Conservation (phyloP, 2,113 vertebrate genomes). For the Rousettus leschenaultii region DNA sequence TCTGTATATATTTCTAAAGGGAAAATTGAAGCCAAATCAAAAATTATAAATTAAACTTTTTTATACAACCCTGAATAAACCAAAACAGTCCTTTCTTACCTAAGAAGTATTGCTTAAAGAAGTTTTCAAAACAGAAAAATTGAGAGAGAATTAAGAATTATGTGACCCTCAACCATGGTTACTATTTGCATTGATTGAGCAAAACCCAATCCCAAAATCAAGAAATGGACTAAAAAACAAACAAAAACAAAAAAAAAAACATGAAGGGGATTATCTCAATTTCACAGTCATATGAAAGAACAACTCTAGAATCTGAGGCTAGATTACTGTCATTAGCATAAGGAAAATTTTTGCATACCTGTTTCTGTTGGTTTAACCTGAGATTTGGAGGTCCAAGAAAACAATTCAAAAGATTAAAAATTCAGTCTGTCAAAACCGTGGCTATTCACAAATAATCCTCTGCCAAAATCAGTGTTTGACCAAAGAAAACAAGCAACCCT, state of each 20-base stretch:
- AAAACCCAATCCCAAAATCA: neutral
- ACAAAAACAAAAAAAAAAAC: neutral
- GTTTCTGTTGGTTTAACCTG: neutral
- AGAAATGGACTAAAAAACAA: neutral
- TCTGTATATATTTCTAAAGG: neutral
- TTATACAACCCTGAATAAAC: neutral
- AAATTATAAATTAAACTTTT: neutral
- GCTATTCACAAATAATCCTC: slow-evolving; percentile 20
- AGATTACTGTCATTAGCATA: neutral
- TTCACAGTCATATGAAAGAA: neutral
- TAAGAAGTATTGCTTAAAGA: neutral
- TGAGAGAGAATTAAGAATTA: slow-evolving; percentile 30
- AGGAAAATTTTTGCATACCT: slow-evolving; percentile 16
- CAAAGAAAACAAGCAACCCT: slow-evolving; percentile 2
- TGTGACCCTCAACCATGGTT: neutral
- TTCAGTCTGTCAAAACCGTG: neutral
- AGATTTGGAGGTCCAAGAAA: neutral
- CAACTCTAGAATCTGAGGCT: neutral
- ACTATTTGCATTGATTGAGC: neutral
- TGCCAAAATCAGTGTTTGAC: slow-evolving; percentile 6
- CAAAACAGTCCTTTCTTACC: neutral
- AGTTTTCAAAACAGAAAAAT: slow-evolving; percentile 29
- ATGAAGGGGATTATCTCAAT: neutral
- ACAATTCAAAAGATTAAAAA: slow-evolving; percentile 5
- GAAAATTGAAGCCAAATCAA: neutral